These are phyloP conservation scores for Noctuana brunneofusca DNA, from an alignment of 2,888 invertebrate genomes.

Conservation along the genomic window DNA sequence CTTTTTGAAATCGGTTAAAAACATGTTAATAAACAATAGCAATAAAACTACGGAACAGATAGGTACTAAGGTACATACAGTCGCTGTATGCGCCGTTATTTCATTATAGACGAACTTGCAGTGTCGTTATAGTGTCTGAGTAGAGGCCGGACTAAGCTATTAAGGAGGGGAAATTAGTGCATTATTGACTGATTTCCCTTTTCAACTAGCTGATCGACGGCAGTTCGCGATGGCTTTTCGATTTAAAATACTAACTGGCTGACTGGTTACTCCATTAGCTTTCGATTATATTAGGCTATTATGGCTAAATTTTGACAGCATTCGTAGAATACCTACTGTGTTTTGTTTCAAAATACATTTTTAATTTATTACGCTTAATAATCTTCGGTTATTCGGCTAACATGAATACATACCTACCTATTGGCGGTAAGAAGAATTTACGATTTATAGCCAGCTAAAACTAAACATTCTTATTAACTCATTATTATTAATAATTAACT, in stretches of 20 bases:
- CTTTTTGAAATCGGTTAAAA: not conserved
- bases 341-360: too few relatives aligned
- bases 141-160: conserved; percentile 66
- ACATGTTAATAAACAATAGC: conserved; percentile 7
- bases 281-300: conserved; percentile 18
- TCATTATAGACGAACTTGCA: conserved; percentile 54
- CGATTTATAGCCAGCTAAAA: too few relatives aligned
- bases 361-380: too few relatives aligned
- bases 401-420: too few relatives aligned
- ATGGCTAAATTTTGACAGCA: conserved; percentile 17
- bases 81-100: conserved; percentile 32
- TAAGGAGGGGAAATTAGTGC: conserved; percentile 82
- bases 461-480: not conserved
- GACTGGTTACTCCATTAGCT: conserved; percentile 63
- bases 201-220: conserved; percentile 75
- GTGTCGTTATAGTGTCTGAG: conserved; percentile 70
- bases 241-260: conserved; percentile 64
- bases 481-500: not conserved
- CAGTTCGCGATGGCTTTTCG: conserved; percentile 59
- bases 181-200: conserved; percentile 83
- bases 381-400: too few relatives aligned
- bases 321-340: too few relatives aligned
- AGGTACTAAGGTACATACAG: too few relatives aligned
- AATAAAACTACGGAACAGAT: too few relatives aligned
- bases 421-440: too few relatives aligned